Evolutionary conservation across 2,888 invertebrate species (phyloP).

Genomic region (Melitaea athalia): DNA sequence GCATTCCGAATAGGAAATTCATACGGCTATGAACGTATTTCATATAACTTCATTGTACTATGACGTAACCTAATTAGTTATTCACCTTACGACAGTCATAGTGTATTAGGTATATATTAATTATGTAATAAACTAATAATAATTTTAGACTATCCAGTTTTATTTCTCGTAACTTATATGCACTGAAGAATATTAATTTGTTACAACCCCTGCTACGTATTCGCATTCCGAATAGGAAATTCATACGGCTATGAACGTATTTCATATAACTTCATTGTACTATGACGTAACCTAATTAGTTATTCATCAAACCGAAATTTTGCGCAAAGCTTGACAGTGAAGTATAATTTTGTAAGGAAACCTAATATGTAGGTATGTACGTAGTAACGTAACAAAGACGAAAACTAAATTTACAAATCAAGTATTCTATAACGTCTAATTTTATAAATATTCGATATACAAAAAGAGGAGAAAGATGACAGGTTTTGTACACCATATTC

Average conservation of each 20-base stretch:
- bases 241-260: not conserved
- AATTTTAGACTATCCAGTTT: no score
- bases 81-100: no score
- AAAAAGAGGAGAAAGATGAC: no score
- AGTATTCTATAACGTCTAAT: not conserved
- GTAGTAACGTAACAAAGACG: constrained; percentile 9
- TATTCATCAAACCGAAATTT: constrained; percentile 27
- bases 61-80: constrained; percentile 30
- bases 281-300: constrained; percentile 29
- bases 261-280: constrained; percentile 6
- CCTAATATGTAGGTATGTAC: not conserved
- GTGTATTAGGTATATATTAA: no score
- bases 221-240: not conserved
- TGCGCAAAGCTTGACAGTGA: constrained; percentile 27
- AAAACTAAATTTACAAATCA: not conserved
- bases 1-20: not conserved
- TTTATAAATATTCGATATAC: no score
- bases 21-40: not conserved
- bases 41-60: constrained; percentile 9
- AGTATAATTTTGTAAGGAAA: constrained; percentile 25
- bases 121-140: no score
- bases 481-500: no score
- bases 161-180: not conserved
- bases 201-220: not conserved
- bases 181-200: not conserved